Evolutionary conservation across 1,140 invertebrate genomes (phyloP), one percentile per base, ranked within the genome.

Genomic region (Chrysoperla carnea): DNA sequence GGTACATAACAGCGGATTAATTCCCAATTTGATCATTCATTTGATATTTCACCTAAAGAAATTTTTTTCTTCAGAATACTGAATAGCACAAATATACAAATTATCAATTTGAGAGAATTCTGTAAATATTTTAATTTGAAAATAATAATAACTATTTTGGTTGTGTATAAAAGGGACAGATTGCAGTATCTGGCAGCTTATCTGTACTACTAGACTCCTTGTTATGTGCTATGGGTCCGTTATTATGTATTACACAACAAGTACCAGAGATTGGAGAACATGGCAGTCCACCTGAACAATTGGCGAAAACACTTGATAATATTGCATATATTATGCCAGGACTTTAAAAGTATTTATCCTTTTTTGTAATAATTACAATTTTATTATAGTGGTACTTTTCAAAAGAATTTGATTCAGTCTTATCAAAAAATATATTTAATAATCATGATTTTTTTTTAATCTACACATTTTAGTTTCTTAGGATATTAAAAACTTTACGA

Each of bases 271-370:
- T 77, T 38, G 52, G 44, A 49, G 64, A 73, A 23, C 70, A 83
- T 50, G 82, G 78, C 36, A 84, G 76, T 48, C 72, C 76, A 31
- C 66, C 69, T 41, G 72, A 78, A 41, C 72, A 76, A 14, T 64
- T 91, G 23, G 70, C 74, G 5, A 73, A 77, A 47, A 88, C 86
- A 23, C 69, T 97, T 27, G 89, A 96, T 60, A 93, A 94, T 61
- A 88, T 95, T 46, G 90, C 90, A 1, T 96, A 94, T 57, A 87
- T 95, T 48, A 96, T 95, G 91, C 92, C 91, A 13, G 91, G 91
- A 48, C 67, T 95, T 23, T 93, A 76, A 73, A 50, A 37, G 11
- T 35, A 33, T 33, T 33, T 33, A 7, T 31, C 11, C 11, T 12
- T 11, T 11, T 33, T 23, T 23, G 5, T 23, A 23, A 23, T 3